Conservation (phyloP, 2,113 vertebrate species). For the Festucalex cinctus region DNA sequence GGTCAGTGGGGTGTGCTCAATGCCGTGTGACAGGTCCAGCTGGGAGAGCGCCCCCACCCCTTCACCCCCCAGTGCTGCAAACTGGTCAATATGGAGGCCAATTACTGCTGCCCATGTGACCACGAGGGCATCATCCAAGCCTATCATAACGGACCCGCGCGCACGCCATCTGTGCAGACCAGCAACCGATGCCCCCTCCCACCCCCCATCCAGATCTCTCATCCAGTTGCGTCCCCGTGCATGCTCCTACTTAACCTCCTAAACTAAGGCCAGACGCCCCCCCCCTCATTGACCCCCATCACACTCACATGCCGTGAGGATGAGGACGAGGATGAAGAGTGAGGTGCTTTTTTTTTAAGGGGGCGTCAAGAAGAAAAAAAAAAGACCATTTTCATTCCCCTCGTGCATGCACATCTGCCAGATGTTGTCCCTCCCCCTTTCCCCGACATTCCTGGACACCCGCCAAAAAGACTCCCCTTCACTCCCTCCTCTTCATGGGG, state of each 20-base stretch:
- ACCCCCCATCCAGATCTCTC: conserved; percentile 24
- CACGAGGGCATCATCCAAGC: conserved; percentile 69
- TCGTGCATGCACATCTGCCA: conserved; percentile 8
- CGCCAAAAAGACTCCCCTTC: conserved; percentile 34
- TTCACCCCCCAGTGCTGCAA: conserved; percentile 70
- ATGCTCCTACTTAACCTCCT: conserved; percentile 69
- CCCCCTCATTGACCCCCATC: background rate
- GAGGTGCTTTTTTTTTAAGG: background rate
- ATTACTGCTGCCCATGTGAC: conserved; percentile 76
- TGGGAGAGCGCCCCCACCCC: conserved; percentile 70
- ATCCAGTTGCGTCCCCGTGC: conserved; percentile 60
- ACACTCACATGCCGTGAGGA: background rate
- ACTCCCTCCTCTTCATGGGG: background rate
- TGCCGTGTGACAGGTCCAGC: conserved; percentile 75
- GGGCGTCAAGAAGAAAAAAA: background rate
- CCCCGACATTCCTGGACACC: conserved; percentile 53
- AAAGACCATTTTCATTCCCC: background rate
- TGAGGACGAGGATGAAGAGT: background rate
- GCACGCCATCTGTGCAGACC: conserved; percentile 73
- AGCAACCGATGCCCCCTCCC: conserved; percentile 68
- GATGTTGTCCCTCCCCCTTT: background rate
- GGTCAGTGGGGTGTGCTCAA: conserved; percentile 71
- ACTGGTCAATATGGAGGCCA: conserved; percentile 78
- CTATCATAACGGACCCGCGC: conserved; percentile 62
- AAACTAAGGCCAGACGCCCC: conserved; percentile 54